A percentile compares a stretch with the other conserved stretches of the same genome.
These are phyloP conservation scores for Papilio protenor DNA, from an alignment of 2,888 invertebrate species.

Conservation along the genomic window DNA sequence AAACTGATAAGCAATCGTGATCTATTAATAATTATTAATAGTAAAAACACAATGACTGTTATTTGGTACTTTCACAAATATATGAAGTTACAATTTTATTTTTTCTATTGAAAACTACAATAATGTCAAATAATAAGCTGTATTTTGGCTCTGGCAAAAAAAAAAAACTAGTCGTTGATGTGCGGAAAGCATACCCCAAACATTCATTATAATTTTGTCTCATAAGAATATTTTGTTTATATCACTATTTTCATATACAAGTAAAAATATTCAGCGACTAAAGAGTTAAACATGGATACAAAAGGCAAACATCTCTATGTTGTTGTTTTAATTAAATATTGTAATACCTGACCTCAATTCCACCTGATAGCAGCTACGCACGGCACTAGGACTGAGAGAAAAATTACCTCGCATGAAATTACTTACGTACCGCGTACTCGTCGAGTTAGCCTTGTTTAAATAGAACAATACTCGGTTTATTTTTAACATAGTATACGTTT, in stretches of 20 bases:
- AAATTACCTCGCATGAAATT: conserved; percentile 24
- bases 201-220: no score
- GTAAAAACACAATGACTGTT: not conserved
- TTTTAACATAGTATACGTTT: not conserved
- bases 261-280: not conserved
- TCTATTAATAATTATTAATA: not conserved
- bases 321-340: conserved; percentile 34
- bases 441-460: conserved; percentile 8
- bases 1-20: conserved; percentile 19
- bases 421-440: conserved; percentile 1
- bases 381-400: conserved; percentile 34
- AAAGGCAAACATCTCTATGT: conserved; percentile 15
- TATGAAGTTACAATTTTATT: not conserved
- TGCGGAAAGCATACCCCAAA: no score
- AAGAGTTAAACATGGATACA: not conserved
- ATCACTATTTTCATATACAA: not conserved
- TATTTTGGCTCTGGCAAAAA: no score
- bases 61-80: not conserved
- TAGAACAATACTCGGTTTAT: not conserved
- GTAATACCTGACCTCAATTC: conserved; percentile 34
- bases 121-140: no score
- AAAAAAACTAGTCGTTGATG: no score
- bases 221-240: not conserved
- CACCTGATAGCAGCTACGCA: conserved; percentile 31
- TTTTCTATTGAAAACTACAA: not conserved